Base-by-base conservation (phyloP, 2,888 invertebrate species). In the Zeuzera pyrina region DNA sequence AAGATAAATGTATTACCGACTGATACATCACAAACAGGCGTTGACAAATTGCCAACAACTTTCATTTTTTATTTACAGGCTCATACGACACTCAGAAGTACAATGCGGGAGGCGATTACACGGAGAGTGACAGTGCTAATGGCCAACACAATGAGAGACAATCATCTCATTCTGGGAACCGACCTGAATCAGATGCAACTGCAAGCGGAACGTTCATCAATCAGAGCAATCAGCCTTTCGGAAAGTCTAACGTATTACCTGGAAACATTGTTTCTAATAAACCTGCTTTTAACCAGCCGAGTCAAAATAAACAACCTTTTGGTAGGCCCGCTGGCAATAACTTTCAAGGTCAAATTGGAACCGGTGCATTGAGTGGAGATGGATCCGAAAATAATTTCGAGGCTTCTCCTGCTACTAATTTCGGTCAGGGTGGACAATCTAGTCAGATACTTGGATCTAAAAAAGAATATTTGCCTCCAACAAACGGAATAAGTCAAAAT, bases 11-110 rank as follows among this genome's bases (percentile, higher is more conserved):
- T 59, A 54, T 64, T 49, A 45, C 48, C 51, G 50, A 44, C 57
- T 61, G 55, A 67, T 59, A 55, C 44, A 52, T 53, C 49, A 56
- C 58, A 51, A 43, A 45, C 45, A 42, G 51, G 39, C 61, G 44
- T 57, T 77, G 73, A 77, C 65, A 70, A 74, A 79, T 77, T 49
- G 57, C 52, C 52, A 34, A 60, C 57, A 62, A 72, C 77, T 83
- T 81, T 81, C 77, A 43, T 78, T 81, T 67, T 77, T 74, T 67
- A 70, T 69, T 81, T 73, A 52, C 77, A 83, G 83, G 81, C 64
- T 72, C 78, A 38, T 81, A 81, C 59, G 68, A 77, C 41, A 64
- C 73, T 41, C 61, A 68, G 49, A 78, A 72, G 47, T 72, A 81
- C 66, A 79, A 81, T 70, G 53, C 57, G 25, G 73, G 54, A 44